These are phyloP conservation scores for Drusus annulatus DNA, from an alignment of 1,140 invertebrate genomes.

Conservation along the genomic window DNA sequence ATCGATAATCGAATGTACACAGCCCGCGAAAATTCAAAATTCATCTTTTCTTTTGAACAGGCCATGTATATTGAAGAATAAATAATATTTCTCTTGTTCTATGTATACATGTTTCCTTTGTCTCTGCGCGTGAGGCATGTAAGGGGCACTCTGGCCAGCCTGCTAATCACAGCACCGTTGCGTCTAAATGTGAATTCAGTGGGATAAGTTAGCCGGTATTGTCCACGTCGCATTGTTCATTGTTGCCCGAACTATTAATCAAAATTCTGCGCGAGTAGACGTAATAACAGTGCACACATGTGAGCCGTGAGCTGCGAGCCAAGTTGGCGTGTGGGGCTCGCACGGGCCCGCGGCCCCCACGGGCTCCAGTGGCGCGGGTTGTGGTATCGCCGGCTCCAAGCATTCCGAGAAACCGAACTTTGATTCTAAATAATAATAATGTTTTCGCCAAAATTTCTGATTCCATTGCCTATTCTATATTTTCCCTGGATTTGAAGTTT, in stretches of 20 bases:
- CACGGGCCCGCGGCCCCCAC: too few relatives aligned
- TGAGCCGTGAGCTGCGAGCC: neutral
- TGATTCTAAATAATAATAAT: too few relatives aligned
- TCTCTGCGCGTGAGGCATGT: too few relatives aligned
- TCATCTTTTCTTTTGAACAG: too few relatives aligned
- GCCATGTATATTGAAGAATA: neutral
- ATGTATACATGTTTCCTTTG: too few relatives aligned
- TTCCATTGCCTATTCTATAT: too few relatives aligned
- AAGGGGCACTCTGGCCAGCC: neutral
- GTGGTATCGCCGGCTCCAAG: neutral
- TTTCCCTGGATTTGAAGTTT: too few relatives aligned
- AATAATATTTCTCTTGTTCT: neutral
- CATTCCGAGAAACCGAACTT: neutral
- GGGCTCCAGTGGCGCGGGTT: neutral
- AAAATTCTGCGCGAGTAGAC: conserved; percentile 24
- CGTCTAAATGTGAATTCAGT: neutral
- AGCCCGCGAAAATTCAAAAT: too few relatives aligned
- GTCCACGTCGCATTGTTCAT: conserved; percentile 15
- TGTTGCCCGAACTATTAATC: conserved; percentile 20
- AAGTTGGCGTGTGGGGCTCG: conserved; percentile 3
- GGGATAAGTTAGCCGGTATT: conserved; percentile 29
- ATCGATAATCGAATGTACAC: too few relatives aligned
- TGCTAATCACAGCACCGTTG: neutral
- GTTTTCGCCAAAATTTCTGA: neutral
- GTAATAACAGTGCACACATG: neutral